These are phyloP conservation scores for Melolontha melolontha DNA, from an alignment of 2,888 invertebrate genomes.

Conservation along the genomic window DNA sequence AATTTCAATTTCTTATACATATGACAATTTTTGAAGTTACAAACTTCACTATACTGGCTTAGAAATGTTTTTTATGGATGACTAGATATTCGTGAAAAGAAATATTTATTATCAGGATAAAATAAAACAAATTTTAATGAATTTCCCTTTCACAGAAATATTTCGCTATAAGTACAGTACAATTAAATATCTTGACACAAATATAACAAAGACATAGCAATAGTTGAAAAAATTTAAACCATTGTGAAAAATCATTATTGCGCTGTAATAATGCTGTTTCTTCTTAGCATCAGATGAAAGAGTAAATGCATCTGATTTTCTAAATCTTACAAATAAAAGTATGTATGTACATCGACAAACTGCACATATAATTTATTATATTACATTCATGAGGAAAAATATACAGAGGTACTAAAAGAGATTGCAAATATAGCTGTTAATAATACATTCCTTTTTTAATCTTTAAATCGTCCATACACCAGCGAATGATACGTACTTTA, in stretches of 20 bases:
- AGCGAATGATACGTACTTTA: conserved; percentile 48
- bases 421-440: conserved; percentile 61
- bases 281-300: conserved; percentile 42
- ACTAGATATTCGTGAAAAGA: background rate
- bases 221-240: background rate
- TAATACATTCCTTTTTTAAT: conserved; percentile 29
- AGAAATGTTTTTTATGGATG: background rate
- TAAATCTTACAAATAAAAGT: conserved; percentile 43
- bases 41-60: too few species aligned
- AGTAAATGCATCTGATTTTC: conserved; percentile 46
- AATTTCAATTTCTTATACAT: too few species aligned
- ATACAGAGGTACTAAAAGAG: conserved; percentile 63
- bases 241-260: conserved; percentile 48
- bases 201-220: conserved; percentile 7
- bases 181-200: conserved; percentile 18
- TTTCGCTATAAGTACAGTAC: background rate
- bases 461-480: conserved; percentile 33
- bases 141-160: too few species aligned
- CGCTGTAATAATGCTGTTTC: conserved; percentile 43
- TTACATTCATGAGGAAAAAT: conserved; percentile 60
- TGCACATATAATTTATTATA: conserved; percentile 58
- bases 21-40: too few species aligned
- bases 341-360: conserved; percentile 64
- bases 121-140: too few species aligned
- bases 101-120: too few species aligned